A percentile compares a stretch with the other conserved stretches of the same genome.
Evolutionary conservation across 1,140 invertebrate species (phyloP).

Genomic region (Potamilus streckersoni): DNA sequence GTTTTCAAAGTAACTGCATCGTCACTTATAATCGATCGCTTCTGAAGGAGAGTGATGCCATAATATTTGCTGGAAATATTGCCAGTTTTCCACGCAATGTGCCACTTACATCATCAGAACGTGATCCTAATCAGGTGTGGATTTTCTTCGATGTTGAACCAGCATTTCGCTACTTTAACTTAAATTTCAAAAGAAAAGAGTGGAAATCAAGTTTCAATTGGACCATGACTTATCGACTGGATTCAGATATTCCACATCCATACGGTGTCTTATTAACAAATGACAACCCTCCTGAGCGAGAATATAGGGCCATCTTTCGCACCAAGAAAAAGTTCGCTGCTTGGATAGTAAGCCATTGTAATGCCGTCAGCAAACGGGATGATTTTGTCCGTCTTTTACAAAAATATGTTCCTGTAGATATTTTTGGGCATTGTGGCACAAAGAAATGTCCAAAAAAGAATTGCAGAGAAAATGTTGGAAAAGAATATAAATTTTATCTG

Average conservation of each 20-base stretch:
- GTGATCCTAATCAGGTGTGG: constrained; percentile 11
- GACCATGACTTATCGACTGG: constrained; percentile 14
- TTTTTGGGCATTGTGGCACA: constrained; percentile 1
- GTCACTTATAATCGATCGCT: background rate
- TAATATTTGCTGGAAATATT: background rate
- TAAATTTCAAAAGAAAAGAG: background rate
- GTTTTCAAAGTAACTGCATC: background rate
- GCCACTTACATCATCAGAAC: background rate
- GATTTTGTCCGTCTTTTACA: background rate
- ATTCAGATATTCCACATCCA: constrained; percentile 7
- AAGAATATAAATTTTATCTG: constrained; percentile 6
- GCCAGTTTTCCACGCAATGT: background rate
- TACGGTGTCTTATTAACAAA: background rate
- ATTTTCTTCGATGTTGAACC: constrained; percentile 4
- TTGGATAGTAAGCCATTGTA: constrained; percentile 13
- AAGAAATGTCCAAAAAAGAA: background rate
- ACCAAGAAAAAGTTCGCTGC: background rate
- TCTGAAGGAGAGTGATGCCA: background rate
- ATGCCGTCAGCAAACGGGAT: background rate
- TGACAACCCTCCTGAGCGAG: background rate
- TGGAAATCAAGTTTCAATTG: constrained; percentile 18
- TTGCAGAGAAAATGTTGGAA: background rate
- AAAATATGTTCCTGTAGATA: constrained; percentile 6
- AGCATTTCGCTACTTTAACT: background rate
- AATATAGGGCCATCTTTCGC: constrained; percentile 3